Evolutionary conservation across 2,797 vertebrate genomes (phyloP).

Genomic region (Triplophysa yarkandensis): DNA sequence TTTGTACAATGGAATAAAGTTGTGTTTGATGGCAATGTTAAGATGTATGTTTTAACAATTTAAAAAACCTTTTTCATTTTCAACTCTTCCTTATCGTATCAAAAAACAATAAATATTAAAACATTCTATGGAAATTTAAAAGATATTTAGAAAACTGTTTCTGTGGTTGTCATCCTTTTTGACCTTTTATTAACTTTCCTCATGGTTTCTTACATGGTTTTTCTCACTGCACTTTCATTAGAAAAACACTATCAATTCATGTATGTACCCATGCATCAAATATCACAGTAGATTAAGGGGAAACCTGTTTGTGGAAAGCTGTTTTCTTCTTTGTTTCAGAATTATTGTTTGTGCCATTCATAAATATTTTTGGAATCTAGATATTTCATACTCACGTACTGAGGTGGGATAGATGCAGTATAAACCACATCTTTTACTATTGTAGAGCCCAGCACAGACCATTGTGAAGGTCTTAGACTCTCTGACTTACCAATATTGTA

Average conservation of each 20-base stretch:
- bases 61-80: no score
- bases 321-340: background rate
- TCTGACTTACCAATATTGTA: slow-evolving; percentile 78
- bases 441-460: slow-evolving; percentile 70
- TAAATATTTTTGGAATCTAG: slow-evolving; percentile 10
- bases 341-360: background rate
- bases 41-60: no score
- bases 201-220: no score
- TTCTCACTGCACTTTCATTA: slow-evolving; percentile 59
- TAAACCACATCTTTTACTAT: slow-evolving; percentile 70
- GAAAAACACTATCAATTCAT: no score
- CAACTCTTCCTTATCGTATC: no score
- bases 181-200: slow-evolving; percentile 90
- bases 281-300: background rate
- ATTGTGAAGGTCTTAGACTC: slow-evolving; percentile 76
- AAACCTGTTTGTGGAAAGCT: background rate
- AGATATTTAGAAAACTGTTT: no score
- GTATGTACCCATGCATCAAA: slow-evolving; percentile 3
- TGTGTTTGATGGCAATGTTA: no score
- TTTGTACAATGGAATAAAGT: no score
- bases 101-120: no score
- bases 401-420: slow-evolving; percentile 82
- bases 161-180: no score
- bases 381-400: slow-evolving; percentile 83
- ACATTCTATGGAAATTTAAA: no score